Evolutionary conservation across 2,888 invertebrate species (phyloP).

Genomic region (Oxycera nigricornis): DNA sequence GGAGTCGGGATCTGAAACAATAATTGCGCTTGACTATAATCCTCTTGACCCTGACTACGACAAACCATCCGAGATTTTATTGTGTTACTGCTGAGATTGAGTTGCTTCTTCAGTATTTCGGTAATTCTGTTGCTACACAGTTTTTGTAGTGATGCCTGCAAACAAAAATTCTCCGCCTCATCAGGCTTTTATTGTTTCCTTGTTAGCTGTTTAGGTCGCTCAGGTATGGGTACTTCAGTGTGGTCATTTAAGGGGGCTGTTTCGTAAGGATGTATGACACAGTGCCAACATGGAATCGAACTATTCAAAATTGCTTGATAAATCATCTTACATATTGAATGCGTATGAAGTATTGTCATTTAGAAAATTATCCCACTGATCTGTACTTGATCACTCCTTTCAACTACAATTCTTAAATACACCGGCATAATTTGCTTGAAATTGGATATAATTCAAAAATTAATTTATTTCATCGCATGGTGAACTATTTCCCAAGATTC

Average conservation of each 20-base stretch:
- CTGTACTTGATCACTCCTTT: too few relatives aligned
- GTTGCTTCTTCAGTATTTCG: slow-evolving; percentile 39
- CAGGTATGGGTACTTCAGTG: slow-evolving; percentile 21
- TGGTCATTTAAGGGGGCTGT: slow-evolving; percentile 18
- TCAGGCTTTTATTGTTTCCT: slow-evolving; percentile 22
- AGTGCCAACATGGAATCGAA: too few relatives aligned
- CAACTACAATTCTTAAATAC: too few relatives aligned
- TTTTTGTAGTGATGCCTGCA: slow-evolving; percentile 14
- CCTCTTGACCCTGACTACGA: slow-evolving; percentile 41
- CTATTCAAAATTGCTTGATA: too few relatives aligned
- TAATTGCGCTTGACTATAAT: slow-evolving; percentile 41
- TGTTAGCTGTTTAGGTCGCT: neutral
- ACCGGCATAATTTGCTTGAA: too few relatives aligned
- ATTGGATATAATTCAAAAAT: too few relatives aligned
- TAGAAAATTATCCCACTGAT: too few relatives aligned
- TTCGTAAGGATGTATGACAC: neutral
- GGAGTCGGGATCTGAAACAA: slow-evolving; percentile 25
- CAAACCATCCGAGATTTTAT: slow-evolving; percentile 32
- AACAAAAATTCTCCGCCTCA: slow-evolving; percentile 9
- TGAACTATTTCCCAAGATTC: too few relatives aligned
- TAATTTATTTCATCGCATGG: too few relatives aligned
- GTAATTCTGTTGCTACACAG: slow-evolving; percentile 25
- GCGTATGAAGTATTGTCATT: too few relatives aligned
- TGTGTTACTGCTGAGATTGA: slow-evolving; percentile 33
- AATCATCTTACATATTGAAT: too few relatives aligned